A percentile compares a stretch with the other conserved stretches of the same genome.
These are phyloP conservation scores for Salvelinus sp. DNA, from an alignment of 2,113 vertebrate species.

Conservation along the genomic window DNA sequence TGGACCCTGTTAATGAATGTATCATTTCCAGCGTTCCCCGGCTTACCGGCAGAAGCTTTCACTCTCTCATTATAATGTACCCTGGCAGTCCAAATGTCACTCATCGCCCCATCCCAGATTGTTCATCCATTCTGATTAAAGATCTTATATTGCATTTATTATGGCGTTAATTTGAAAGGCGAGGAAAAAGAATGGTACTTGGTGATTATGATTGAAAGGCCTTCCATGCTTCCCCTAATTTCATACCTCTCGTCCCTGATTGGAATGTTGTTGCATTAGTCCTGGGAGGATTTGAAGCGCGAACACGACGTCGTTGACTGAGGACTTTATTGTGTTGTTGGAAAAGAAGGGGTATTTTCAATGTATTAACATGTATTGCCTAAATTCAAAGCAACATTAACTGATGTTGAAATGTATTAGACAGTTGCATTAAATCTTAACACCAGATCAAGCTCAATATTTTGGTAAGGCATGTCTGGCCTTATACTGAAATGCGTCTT, in stretches of 20 bases:
- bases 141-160: slow-evolving; percentile 18
- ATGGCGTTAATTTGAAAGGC: slow-evolving; percentile 13
- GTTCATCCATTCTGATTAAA: background rate
- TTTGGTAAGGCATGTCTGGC: background rate
- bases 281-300: background rate
- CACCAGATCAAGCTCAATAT: background rate
- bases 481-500: background rate
- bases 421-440: background rate
- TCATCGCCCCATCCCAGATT: background rate
- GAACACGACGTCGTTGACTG: background rate
- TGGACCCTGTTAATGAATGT: slow-evolving; percentile 18
- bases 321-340: background rate
- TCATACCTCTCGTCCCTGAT: background rate
- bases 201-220: slow-evolving; percentile 15
- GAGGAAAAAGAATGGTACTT: slow-evolving; percentile 2
- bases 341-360: too few relatives aligned
- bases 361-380: too few relatives aligned
- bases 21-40: slow-evolving; percentile 5
- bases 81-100: background rate
- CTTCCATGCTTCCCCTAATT: background rate
- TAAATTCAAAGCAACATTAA: too few relatives aligned
- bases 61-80: background rate
- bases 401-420: too few relatives aligned
- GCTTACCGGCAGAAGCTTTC: background rate
- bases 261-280: background rate